phyloP scores from a whole-genome alignment of 2,888 invertebrate species.

The Cynaeus angustus region DNA sequence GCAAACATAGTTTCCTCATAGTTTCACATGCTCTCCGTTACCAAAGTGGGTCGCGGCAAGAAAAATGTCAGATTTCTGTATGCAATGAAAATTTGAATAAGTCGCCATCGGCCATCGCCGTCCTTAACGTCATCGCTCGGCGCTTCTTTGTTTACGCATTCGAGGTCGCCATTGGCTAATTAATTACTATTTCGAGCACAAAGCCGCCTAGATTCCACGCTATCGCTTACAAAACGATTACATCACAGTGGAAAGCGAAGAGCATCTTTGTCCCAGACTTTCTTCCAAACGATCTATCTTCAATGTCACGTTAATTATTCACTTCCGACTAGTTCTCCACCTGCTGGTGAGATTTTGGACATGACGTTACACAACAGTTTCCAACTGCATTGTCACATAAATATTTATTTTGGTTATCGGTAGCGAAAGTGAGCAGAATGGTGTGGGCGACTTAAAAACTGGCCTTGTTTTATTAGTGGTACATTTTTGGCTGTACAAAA shows the following conservation, averaged over 20 bases:
- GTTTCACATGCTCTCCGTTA: no score
- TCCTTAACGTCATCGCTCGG: slow-evolving; percentile 14
- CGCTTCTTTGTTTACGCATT: slow-evolving; percentile 21
- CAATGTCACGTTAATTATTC: slow-evolving; percentile 32
- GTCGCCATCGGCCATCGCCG: slow-evolving; percentile 6
- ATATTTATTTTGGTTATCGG: no score
- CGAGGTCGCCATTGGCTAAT: slow-evolving; percentile 17
- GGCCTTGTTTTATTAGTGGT: slow-evolving; percentile 41
- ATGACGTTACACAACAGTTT: slow-evolving; percentile 9
- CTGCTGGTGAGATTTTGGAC: slow-evolving; percentile 2
- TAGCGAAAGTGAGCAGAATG: slow-evolving; percentile 12
- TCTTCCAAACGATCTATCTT: slow-evolving; percentile 13
- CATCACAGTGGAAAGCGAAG: slow-evolving; percentile 40
- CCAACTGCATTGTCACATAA: slow-evolving; percentile 5
- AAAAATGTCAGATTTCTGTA: slow-evolving; percentile 30
- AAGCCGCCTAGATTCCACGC: slow-evolving; percentile 4
- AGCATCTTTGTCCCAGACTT: slow-evolving; percentile 5
- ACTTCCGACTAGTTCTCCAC: slow-evolving; percentile 12
- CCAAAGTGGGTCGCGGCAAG: slow-evolving; percentile 19
- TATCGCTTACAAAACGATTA: slow-evolving; percentile 32
- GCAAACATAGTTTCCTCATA: no score
- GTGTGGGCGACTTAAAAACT: slow-evolving; percentile 21
- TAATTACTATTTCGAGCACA: slow-evolving; percentile 29
- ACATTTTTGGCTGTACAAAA: slow-evolving; percentile 42
- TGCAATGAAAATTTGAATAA: slow-evolving; percentile 36